Percentiles rank a stretch among this genome's conserved stretches.
phyloP scores from a whole-genome alignment of 2,113 vertebrate genomes.

The Scytalopus superciliaris region DNA sequence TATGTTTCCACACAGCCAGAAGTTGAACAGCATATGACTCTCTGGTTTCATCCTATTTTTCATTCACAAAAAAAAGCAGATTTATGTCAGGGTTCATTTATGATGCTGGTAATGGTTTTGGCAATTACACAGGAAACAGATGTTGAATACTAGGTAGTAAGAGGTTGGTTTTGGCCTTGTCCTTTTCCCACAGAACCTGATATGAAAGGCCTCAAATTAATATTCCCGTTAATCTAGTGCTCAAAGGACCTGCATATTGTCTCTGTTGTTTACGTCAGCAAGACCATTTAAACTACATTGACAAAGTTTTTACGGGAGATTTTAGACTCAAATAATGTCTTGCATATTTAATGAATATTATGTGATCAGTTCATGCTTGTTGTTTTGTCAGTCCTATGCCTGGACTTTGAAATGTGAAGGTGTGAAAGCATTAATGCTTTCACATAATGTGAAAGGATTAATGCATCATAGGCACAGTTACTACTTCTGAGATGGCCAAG shows the following conservation, averaged over 20 bases:
- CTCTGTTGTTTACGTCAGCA: not conserved
- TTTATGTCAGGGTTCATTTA: not conserved
- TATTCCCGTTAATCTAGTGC: not conserved
- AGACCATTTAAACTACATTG: not conserved
- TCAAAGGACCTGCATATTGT: not conserved
- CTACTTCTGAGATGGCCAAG: not conserved
- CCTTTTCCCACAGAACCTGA: constrained; percentile 7
- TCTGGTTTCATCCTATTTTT: constrained; percentile 18
- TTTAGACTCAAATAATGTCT: not conserved
- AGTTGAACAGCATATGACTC: not conserved
- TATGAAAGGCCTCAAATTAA: not conserved
- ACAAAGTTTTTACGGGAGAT: not conserved
- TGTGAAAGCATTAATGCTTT: not conserved
- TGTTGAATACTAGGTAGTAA: not conserved
- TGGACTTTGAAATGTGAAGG: not conserved
- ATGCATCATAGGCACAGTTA: not conserved
- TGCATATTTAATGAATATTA: not conserved
- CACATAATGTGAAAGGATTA: not conserved
- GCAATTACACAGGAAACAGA: constrained; percentile 50
- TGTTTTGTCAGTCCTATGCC: not conserved
- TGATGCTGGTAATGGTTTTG: not conserved
- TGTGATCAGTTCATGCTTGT: not conserved
- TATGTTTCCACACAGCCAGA: not conserved
- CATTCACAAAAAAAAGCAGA: constrained; percentile 38
- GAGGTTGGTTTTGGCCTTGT: not conserved